phyloP scores from a whole-genome alignment of 2,888 invertebrate species.

The Mythimna ferrago region DNA sequence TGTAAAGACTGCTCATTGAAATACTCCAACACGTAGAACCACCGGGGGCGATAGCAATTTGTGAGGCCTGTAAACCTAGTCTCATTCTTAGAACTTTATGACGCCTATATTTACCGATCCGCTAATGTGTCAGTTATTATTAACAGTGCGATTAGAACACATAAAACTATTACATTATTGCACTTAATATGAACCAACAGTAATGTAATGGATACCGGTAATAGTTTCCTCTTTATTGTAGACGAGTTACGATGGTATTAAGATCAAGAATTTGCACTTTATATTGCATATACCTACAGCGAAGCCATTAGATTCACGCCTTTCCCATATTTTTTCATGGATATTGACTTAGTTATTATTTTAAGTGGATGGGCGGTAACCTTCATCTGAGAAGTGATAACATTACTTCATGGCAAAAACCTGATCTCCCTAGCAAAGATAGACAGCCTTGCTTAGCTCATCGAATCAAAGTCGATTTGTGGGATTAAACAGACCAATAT shows the following conservation, averaged over 20 bases:
- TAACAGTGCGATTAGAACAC: slow-evolving; percentile 40
- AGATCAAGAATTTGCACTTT: slow-evolving; percentile 29
- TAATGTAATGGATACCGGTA: slow-evolving; percentile 20
- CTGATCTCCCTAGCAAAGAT: slow-evolving; percentile 19
- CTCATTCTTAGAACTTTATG: slow-evolving; percentile 35
- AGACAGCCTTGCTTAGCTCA: background rate
- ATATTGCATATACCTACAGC: slow-evolving; percentile 12
- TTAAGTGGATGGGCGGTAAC: slow-evolving; percentile 23
- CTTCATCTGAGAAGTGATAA: slow-evolving; percentile 17
- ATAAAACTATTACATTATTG: slow-evolving; percentile 40
- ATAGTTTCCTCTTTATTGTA: slow-evolving; percentile 21
- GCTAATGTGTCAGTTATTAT: slow-evolving; percentile 26
- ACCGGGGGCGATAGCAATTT: slow-evolving; percentile 65
- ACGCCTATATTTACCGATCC: slow-evolving; percentile 48
- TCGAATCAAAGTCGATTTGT: slow-evolving; percentile 30
- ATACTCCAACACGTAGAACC: slow-evolving; percentile 45
- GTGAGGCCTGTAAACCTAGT: slow-evolving; percentile 60
- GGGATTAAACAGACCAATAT: slow-evolving; percentile 22
- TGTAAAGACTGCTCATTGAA: slow-evolving; percentile 58
- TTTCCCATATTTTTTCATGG: slow-evolving; percentile 22
- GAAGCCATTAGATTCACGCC: slow-evolving; percentile 8
- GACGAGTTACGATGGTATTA: slow-evolving; percentile 27
- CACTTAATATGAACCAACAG: slow-evolving; percentile 33
- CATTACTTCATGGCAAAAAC: slow-evolving; percentile 12
- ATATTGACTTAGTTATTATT: slow-evolving; percentile 36